Evolutionary conservation across 35 echinoderm and acorn worm genomes (phyloP).

Genomic region (Heliocidaris erythrogramma): DNA sequence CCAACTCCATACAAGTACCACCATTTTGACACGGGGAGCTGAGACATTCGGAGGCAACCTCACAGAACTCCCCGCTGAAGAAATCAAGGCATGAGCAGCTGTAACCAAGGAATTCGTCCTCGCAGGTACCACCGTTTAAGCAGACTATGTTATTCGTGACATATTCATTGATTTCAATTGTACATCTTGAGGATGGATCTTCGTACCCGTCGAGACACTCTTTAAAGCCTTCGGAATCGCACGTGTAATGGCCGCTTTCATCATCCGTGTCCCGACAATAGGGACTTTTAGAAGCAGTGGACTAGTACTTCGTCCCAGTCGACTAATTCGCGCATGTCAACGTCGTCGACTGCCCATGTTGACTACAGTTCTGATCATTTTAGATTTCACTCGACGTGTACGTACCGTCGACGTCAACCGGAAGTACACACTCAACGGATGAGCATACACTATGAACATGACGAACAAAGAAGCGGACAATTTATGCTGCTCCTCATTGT

Average conservation of each 20-base stretch:
- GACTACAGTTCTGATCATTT: too few relatives aligned
- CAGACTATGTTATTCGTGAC: not conserved
- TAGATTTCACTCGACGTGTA: too few relatives aligned
- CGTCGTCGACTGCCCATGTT: too few relatives aligned
- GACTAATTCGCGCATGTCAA: too few relatives aligned
- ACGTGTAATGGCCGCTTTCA: not conserved
- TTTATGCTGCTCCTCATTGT: too few relatives aligned
- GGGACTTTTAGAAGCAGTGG: too few relatives aligned
- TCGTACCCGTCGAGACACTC: not conserved
- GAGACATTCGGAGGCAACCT: constrained; percentile 30
- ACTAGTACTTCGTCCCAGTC: too few relatives aligned
- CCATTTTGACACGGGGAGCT: not conserved
- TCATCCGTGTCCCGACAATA: not conserved
- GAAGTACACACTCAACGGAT: too few relatives aligned
- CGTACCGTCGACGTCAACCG: too few relatives aligned
- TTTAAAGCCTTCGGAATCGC: not conserved
- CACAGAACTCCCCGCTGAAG: constrained; percentile 14
- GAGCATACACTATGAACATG: too few relatives aligned
- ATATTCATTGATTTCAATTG: constrained; percentile 37
- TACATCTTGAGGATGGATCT: not conserved
- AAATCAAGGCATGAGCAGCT: constrained; percentile 5
- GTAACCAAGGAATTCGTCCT: constrained; percentile 18
- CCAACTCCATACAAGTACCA: not conserved
- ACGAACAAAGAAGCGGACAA: too few relatives aligned
- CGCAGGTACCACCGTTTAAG: constrained; percentile 16